Base-by-base conservation (phyloP, 2,888 invertebrate genomes). In the Zaprionus lineosus region DNA sequence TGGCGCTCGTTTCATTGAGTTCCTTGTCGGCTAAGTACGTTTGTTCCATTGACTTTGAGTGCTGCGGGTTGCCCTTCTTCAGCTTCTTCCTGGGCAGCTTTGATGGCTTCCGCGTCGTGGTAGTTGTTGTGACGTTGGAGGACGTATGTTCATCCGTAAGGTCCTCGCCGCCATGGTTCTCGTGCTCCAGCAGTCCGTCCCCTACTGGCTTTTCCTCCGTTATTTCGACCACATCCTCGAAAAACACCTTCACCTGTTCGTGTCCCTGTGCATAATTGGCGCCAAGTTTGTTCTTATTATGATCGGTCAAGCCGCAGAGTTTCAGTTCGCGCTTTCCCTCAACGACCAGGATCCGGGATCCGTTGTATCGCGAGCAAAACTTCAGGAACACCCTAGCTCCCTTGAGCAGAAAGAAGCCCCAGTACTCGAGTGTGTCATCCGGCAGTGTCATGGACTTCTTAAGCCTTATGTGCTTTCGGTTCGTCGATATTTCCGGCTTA, bases 341-440 rank as follows among this genome's bases (percentile, higher is more conserved):
- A 0, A 96, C 95, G 1, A 96, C 94, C 76, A 96, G 91, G 82
- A 96, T 93, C 56, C 95, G 93, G 0, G 96, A 94, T 9, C 96
- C 96, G 74, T 94, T 92, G 87, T 92, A 94, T 86, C 94, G 92
- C 7, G 96, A 96, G 87, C 96, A 96, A 34, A 95, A 94, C 84
- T 95, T 94, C 15, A 96, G 90, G 67, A 93, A 92, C 1, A 96
- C 95, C 7, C 92, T 92, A 1, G 96, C 95, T 15, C 95, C 96
- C 89, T 93, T 93, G 40, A 95, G 91, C 37, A 96, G 91, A 90
- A 94, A 96, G 90, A 96, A 96, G 1, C 96, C 96, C 96, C 96
- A 96, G 88, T 96, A 96, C 88, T 96, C 96, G 24, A 96, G 90
- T 6, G 96, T 95, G 81, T 96, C 96, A 88, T 96, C 96, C 0